Base-by-base conservation (phyloP, 2,888 invertebrate genomes). In the Cephus sareptanus region DNA sequence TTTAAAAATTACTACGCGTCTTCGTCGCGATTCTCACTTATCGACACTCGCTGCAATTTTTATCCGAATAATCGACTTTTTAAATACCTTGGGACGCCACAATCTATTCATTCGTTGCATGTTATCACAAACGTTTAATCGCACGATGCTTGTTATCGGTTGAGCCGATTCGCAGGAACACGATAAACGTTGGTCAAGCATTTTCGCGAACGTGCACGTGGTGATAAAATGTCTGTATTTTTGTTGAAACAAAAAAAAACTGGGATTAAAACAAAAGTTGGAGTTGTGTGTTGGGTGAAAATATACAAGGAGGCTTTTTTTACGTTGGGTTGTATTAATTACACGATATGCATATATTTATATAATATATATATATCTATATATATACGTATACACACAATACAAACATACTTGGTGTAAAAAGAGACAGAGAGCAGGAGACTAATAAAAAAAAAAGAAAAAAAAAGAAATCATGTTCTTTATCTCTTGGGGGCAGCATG, bases 401-500 rank as follows among this genome's bases (percentile, higher is more conserved):
- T 70, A 70, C 15, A 70, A 30, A 84, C 82, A 81, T 85, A 84
- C 15, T 40, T 40, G 87, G 84, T 88, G 85, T 87, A 86, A 82
- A 86, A 87, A 88, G 68, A 40, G 40, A 40, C 40, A 40, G 40
- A 40, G 40, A 40, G 40, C 40, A 40, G 15, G 40, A 15, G 77
- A 87, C 84, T 87, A 89, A 87, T 87, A 84, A 81, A 75, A 85
- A 81, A 37, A 81, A 76, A 85, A 81, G 12, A 12, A 2, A 3
- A 12, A 37, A 4, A 40, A 15, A 0, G 0, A 40, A 40, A 40
- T 40, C 15, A 15, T 15, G 40, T 40, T 40, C 40, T 40, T 86
- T 82, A 83, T 83, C 83, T 78, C 79, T 83, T 86, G 89, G 89
- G 89, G 89, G 85, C 86, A 89, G 91, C 91, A 91, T 91, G 91